A percentile compares a stretch with the other conserved stretches of the same genome.
Conservation (phyloP, 1,140 invertebrate species). For the Philopotamus ludificatus region DNA sequence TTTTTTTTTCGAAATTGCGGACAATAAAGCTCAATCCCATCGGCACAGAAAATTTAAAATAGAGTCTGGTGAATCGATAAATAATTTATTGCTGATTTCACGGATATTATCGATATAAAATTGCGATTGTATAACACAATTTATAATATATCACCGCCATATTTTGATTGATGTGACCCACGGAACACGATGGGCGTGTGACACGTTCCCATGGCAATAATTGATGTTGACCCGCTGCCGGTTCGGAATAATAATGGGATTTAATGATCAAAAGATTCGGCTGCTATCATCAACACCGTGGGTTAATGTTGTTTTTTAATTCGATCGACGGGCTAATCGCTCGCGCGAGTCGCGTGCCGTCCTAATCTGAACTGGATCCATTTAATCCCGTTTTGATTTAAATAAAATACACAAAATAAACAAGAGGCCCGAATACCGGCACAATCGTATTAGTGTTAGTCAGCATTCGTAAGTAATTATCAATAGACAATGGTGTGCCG, state of each 20-base stretch:
- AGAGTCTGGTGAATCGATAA: no score
- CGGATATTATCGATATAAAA: no score
- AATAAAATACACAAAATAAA: background rate
- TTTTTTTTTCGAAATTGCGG: no score
- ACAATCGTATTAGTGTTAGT: no score
- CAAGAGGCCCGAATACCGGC: background rate
- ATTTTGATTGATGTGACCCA: slow-evolving; percentile 38
- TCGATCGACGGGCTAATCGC: background rate
- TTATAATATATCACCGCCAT: slow-evolving; percentile 8
- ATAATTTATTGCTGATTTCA: no score
- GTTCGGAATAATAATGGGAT: slow-evolving; percentile 36
- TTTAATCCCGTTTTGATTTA: background rate
- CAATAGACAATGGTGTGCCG: slow-evolving; percentile 12
- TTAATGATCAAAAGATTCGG: slow-evolving; percentile 28
- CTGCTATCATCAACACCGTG: slow-evolving; percentile 16
- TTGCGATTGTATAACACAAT: no score
- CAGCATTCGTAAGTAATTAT: slow-evolving; percentile 12
- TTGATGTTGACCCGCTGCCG: slow-evolving; percentile 15
- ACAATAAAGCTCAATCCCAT: no score
- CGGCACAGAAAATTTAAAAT: no score
- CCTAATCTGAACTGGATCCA: background rate
- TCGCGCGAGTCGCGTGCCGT: background rate
- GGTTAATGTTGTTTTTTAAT: slow-evolving; percentile 26
- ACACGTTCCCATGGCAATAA: slow-evolving; percentile 36
- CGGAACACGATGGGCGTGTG: slow-evolving; percentile 27